These are phyloP conservation scores for Ephydatia muelleri DNA, from an alignment of 37 sponge, comb jelly and placozoan genomes.

Conservation along the genomic window DNA sequence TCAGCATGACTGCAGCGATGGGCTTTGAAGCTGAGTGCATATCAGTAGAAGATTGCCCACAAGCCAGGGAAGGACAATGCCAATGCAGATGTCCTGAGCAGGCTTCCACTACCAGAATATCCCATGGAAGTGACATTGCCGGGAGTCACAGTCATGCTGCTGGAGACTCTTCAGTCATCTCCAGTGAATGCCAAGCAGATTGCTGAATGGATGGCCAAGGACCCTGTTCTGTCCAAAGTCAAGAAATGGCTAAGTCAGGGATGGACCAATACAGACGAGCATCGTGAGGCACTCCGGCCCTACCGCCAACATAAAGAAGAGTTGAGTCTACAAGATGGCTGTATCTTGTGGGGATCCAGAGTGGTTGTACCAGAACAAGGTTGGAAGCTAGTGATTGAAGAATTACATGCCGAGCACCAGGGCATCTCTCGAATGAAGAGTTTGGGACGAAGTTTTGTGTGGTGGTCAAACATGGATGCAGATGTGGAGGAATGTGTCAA, in stretches of 20 bases:
- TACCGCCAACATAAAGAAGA: slow-evolving; percentile 7
- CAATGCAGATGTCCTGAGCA: slow-evolving; percentile 38
- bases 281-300: neutral
- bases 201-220: neutral
- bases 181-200: slow-evolving; percentile 17
- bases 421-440: neutral
- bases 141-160: slow-evolving; percentile 4
- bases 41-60: slow-evolving; percentile 15
- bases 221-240: slow-evolving; percentile 5
- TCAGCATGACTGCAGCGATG: slow-evolving; percentile 29
- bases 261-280: neutral
- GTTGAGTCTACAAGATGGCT: slow-evolving; percentile 13
- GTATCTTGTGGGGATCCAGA: slow-evolving; percentile 18
- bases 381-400: slow-evolving; percentile 7
- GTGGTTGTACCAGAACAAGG: slow-evolving; percentile 9
- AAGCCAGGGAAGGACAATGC: slow-evolving; percentile 12
- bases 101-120: slow-evolving; percentile 30
- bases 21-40: slow-evolving; percentile 28
- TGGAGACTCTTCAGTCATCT: slow-evolving; percentile 11
- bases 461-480: slow-evolving; percentile 24
- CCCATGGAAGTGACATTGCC: slow-evolving; percentile 19
- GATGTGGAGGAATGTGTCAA: slow-evolving; percentile 18
- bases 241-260: neutral
- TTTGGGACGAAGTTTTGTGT: slow-evolving; percentile 6
- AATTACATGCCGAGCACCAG: neutral